Base-by-base conservation (phyloP, 2,113 vertebrate genomes). In the Oostethus manadensis region DNA sequence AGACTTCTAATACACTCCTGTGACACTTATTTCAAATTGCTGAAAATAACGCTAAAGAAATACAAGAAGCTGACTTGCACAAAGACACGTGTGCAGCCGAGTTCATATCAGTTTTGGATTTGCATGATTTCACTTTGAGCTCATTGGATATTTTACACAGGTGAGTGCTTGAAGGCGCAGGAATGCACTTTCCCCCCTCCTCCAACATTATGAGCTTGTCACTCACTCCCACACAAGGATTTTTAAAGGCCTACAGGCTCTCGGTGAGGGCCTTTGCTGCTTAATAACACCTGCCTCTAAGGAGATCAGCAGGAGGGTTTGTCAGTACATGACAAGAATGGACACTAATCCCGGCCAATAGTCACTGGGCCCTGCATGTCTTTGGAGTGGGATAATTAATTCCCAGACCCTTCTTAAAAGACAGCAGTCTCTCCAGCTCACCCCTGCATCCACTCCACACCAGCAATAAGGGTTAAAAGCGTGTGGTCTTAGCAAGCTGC, bases 301-400 rank as follows among this genome's bases (percentile, higher is more conserved):
- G 78, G 70, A 85, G 84, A 84, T 87, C 84, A 86, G 83, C 76
- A 1, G 60, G 77, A 80, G 77, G 85, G 75, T 82, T 87, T 85
- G 84, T 86, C 78, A 80, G 81, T 86, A 84, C 82, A 84, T 83
- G 81, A 86, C 81, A 86, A 81, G 83, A 87, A 87, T 84, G 83
- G 78, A 82, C 76, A 77, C 81, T 88, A 82, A 89, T 86, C 81
- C 84, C 51, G 13, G 60, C 74, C 81, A 79, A 79, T 85, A 78
- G 73, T 76, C 76, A 83, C 68, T 68, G 77, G 38, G 84, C 71
- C 81, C 73, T 82, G 73, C 71, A 60, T 63, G 73, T 79, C 79
- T 79, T 79, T 76, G 44, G 67, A 84, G 76, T 74, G 79, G 84
- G 79, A 82, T 85, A 86, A 87, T 84, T 83, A 82, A 86, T 89